phyloP scores from a whole-genome alignment of 2,888 invertebrate genomes.

The Allacma fusca region DNA sequence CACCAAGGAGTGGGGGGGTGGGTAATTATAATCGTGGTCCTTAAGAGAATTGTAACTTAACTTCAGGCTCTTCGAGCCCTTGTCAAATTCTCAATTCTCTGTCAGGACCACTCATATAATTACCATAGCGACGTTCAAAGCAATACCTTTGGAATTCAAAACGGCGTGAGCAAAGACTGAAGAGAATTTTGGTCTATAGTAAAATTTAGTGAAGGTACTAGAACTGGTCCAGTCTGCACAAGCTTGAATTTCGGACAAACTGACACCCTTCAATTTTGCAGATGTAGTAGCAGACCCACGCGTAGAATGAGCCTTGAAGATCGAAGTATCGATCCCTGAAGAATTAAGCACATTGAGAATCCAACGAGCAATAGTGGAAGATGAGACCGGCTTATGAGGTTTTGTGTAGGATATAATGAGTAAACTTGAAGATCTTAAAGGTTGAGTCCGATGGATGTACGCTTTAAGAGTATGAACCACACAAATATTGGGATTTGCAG shows the following conservation, averaged over 20 bases:
- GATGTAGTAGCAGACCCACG: background rate
- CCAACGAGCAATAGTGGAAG: background rate
- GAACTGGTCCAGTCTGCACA: background rate
- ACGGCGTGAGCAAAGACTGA: too few species aligned
- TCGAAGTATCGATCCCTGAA: background rate
- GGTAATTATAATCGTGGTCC: background rate
- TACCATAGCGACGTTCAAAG: background rate
- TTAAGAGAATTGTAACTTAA: constrained; percentile 3
- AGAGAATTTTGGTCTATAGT: too few species aligned
- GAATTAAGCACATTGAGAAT: background rate
- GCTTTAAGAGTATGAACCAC: background rate
- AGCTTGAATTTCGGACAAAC: background rate
- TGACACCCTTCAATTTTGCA: background rate
- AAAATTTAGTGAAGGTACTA: too few species aligned
- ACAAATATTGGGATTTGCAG: background rate
- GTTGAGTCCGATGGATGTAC: background rate
- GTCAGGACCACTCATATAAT: constrained; percentile 6
- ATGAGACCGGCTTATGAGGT: background rate
- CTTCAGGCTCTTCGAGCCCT: background rate
- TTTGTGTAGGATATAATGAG: background rate
- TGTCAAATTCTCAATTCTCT: background rate
- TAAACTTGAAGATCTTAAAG: background rate
- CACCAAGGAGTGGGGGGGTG: background rate
- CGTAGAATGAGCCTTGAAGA: background rate
- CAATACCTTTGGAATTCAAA: too few species aligned